These are phyloP conservation scores for Drosophila elegans DNA, from an alignment of 1,140 invertebrate genomes.

Conservation along the genomic window DNA sequence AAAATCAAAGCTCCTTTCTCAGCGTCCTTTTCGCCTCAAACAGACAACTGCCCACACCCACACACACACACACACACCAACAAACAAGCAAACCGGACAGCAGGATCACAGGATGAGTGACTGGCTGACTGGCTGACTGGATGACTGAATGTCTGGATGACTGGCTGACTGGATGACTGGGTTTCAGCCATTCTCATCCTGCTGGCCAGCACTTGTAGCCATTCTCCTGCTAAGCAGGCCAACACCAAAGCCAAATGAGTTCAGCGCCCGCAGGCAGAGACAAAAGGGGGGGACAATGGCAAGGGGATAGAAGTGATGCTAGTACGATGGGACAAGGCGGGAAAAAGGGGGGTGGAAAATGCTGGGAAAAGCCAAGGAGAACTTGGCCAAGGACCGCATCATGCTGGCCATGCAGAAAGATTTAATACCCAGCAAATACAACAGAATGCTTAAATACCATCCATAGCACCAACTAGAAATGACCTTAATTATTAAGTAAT, in stretches of 20 bases:
- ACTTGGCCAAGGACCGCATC: not conserved
- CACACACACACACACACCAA: conserved; percentile 9
- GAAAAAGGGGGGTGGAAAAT: no score
- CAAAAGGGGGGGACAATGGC: conserved; percentile 14
- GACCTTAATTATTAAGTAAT: no score
- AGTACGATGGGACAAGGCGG: no score
- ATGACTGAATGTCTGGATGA: conserved; percentile 22
- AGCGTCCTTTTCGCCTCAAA: conserved; percentile 3
- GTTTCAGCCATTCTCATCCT: conserved; percentile 18
- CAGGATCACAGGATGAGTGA: conserved; percentile 33
- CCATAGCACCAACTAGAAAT: no score
- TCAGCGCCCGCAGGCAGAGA: conserved; percentile 52
- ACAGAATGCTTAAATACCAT: not conserved
- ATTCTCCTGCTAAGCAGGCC: conserved; percentile 65
- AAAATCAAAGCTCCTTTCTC: conserved; percentile 73
- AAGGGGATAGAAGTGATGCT: not conserved
- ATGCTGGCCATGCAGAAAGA: not conserved
- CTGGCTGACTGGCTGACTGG: conserved; percentile 42
- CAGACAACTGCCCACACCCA: not conserved
- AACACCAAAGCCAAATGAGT: conserved; percentile 75
- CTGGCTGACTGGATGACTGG: conserved; percentile 31
- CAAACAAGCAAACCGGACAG: conserved; percentile 45
- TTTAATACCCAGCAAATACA: not conserved
- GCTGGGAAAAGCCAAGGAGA: conserved; percentile 3
- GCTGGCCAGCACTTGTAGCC: conserved; percentile 60